Conservation (phyloP, 2,888 invertebrate species). For the Galeruca laticollis region DNA sequence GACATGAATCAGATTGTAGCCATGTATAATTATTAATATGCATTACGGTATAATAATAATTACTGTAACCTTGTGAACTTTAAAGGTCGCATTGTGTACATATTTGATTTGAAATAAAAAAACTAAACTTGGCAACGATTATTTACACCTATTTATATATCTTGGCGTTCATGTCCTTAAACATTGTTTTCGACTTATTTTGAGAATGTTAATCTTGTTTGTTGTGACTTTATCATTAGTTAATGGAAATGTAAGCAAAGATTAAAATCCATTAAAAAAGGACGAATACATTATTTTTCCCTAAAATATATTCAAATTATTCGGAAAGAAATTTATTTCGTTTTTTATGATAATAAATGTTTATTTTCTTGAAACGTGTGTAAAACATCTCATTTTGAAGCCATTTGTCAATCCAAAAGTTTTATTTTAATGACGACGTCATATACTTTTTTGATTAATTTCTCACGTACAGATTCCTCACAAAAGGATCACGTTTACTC, state of each 20-base stretch:
- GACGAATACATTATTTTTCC: no score
- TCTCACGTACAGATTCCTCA: no score
- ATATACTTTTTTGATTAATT: no score
- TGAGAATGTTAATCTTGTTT: not conserved
- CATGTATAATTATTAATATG: not conserved
- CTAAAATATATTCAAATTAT: no score
- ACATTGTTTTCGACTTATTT: slow-evolving; percentile 8
- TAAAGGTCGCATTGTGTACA: slow-evolving; percentile 16
- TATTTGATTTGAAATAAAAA: not conserved
- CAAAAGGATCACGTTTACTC: no score
- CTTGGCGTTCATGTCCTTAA: not conserved
- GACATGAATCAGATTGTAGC: not conserved
- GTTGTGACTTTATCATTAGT: slow-evolving; percentile 3
- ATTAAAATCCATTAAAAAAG: no score
- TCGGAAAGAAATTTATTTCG: no score
- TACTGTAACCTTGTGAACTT: not conserved
- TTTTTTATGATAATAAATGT: no score
- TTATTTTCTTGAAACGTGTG: no score
- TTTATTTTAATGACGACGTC: no score
- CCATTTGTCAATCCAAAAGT: no score
- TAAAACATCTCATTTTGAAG: no score
- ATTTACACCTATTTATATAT: slow-evolving; percentile 11
- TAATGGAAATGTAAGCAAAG: not conserved
- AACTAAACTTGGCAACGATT: slow-evolving; percentile 8
- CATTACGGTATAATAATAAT: not conserved